phyloP scores from a whole-genome alignment of 2,797 vertebrate genomes.

The Pachyuromys duprasi region DNA sequence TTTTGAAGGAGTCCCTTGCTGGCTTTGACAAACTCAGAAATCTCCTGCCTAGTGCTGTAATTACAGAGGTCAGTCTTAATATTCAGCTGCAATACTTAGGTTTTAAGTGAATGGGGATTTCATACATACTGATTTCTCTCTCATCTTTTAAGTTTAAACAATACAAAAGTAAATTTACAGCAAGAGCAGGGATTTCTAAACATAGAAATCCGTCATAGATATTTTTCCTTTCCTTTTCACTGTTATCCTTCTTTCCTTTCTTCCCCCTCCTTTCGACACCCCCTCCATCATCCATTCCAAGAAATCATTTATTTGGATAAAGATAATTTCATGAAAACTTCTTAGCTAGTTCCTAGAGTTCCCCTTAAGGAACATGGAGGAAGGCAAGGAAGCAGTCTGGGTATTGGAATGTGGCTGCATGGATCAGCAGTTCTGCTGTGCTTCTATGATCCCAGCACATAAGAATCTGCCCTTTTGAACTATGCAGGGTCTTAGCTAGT shows the following conservation, averaged over 20 bases:
- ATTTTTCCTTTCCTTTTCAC: neutral
- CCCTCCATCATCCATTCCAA: neutral
- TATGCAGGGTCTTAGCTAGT: neutral
- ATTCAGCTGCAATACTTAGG: neutral
- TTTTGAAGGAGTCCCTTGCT: neutral
- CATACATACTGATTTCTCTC: neutral
- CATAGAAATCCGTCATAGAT: neutral
- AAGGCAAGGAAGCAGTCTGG: neutral
- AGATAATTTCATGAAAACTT: neutral
- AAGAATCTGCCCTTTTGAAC: constrained; percentile 35
- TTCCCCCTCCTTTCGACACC: neutral
- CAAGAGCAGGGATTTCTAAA: neutral
- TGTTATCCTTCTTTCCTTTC: neutral
- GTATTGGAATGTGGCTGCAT: neutral
- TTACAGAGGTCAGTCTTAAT: neutral
- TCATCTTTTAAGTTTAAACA: neutral
- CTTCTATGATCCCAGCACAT: neutral
- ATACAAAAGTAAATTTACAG: constrained; percentile 31
- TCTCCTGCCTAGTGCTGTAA: neutral
- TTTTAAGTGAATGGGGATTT: neutral
- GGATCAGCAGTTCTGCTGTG: neutral
- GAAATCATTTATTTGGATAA: neutral
- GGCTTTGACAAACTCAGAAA: neutral
- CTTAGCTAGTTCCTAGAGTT: neutral
- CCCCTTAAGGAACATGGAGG: neutral